Evolutionary conservation across 2,888 invertebrate species (phyloP), one percentile per base, ranked within the genome.

Genomic region (Heterodera filipjevi): DNA sequence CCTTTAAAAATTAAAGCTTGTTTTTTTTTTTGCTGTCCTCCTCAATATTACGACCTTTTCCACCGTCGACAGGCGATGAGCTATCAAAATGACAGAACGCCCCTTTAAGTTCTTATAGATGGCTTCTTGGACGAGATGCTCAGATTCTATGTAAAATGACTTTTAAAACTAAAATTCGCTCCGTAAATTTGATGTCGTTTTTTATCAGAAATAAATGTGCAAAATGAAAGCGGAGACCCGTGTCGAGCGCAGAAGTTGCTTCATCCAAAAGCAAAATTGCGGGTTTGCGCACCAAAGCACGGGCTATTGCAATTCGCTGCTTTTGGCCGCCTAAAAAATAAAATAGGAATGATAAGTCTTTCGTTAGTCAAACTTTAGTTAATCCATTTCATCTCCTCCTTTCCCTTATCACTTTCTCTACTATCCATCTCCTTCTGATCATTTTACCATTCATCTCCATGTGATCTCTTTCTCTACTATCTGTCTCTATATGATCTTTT

Each of bases 61-160:
- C 44, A 91, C 90, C 3, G 91, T 91, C 22, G 90, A 90, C 66
- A 91, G 86, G 22, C 91, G 85, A 82, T 91, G 91, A 0, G 91
- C 91, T 39, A 91, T 91, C 59, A 91, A 87, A 72, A 91, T 89
- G 68, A 90, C 90, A 3, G 90, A 90, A 73, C 90, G 86, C 22
- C 80, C 78, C 70, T 84, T 85, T 49, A 90, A 82, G 85, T 87
- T 87, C 81, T 87, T 85, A 83, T 90, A 89, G 64, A 90, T 86
- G 16, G 90, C 90, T 80, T 90, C 89, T 75, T 85, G 85, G 0
- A 87, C 87, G 35, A 87, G 79, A 76, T 86, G 85, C 76, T 87
- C 87, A 64, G 84, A 84, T 71, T 87, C 87, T 53, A 74, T 30
- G 22, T 12, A 32, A 32, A 32, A 19, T 19, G 68, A 68, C n/a